These are phyloP conservation scores for Pherbina coryleti DNA, from an alignment of 2,888 invertebrate species.

Conservation along the genomic window DNA sequence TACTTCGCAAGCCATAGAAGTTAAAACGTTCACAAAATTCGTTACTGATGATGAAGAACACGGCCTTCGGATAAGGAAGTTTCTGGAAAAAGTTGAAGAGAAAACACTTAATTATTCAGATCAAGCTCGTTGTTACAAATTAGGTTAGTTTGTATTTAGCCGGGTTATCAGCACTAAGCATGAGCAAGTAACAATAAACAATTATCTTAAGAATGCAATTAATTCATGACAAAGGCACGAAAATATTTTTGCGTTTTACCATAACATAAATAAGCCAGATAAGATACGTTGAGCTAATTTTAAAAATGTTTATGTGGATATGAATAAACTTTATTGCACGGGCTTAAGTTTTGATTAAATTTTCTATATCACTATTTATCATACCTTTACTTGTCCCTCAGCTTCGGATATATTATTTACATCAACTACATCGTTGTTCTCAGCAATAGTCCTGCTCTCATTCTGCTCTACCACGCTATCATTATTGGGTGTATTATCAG, in stretches of 20 bases:
- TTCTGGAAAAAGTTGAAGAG: constrained; percentile 54
- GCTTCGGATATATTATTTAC: constrained; percentile 54
- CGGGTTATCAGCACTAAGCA: no score
- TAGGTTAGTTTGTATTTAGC: no score
- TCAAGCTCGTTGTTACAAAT: not conserved
- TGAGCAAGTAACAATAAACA: no score
- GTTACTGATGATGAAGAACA: constrained; percentile 91
- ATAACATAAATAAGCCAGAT: no score
- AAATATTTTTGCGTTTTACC: not conserved
- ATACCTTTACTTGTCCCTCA: constrained; percentile 64
- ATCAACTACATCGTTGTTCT: constrained; percentile 28
- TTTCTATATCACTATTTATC: not conserved
- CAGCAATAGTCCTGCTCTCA: not conserved
- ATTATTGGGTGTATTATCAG: constrained; percentile 9
- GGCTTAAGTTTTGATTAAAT: not conserved
- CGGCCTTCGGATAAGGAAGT: constrained; percentile 77
- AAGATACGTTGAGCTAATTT: no score
- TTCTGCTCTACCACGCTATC: constrained; percentile 7
- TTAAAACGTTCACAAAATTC: constrained; percentile 97
- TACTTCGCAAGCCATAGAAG: constrained; percentile 94
- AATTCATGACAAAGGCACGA: not conserved
- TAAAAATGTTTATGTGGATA: no score
- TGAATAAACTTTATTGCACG: not conserved
- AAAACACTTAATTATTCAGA: not conserved
- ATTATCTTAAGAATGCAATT: not conserved